Conservation (phyloP, 2,888 invertebrate genomes). For the Ophioninae sp. region DNA sequence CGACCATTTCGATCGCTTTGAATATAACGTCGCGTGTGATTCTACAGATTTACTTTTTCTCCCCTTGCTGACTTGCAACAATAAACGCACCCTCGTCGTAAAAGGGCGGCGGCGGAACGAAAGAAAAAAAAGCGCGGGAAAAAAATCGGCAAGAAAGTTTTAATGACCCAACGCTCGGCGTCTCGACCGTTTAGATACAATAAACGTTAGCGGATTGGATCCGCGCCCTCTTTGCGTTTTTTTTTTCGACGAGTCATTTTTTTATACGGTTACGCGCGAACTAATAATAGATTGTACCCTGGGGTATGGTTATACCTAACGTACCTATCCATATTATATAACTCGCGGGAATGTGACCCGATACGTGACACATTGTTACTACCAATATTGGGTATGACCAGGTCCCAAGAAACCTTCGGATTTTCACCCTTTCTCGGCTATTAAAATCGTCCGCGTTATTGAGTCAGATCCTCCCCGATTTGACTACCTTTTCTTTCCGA, state of each 20-base stretch:
- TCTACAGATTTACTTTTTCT: conserved; percentile 63
- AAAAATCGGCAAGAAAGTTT: conserved; percentile 72
- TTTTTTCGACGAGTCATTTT: conserved; percentile 75
- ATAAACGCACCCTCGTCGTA: conserved; percentile 68
- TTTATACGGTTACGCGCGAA: conserved; percentile 66
- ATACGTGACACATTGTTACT: conserved; percentile 69
- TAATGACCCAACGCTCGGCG: conserved; percentile 71
- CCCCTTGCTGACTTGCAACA: conserved; percentile 78
- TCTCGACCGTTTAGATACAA: conserved; percentile 78
- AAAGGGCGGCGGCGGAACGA: conserved; percentile 42
- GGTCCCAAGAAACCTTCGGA: conserved; percentile 56
- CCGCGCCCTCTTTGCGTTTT: conserved; percentile 71
- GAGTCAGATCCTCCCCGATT: conserved; percentile 32
- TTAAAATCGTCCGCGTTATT: conserved; percentile 70
- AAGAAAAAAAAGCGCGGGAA: conserved; percentile 47
- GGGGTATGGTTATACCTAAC: not conserved
- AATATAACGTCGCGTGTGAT: conserved; percentile 60
- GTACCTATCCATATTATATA: conserved; percentile 6
- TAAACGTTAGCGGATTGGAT: conserved; percentile 78
- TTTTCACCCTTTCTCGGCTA: conserved; percentile 55
- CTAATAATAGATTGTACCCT: conserved; percentile 24
- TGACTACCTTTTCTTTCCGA: conserved; percentile 30
- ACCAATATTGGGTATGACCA: conserved; percentile 44
- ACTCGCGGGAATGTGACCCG: conserved; percentile 55
- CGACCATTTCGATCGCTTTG: conserved; percentile 67